phyloP scores from a whole-genome alignment of 2,888 invertebrate genomes.

The Mantis religiosa region DNA sequence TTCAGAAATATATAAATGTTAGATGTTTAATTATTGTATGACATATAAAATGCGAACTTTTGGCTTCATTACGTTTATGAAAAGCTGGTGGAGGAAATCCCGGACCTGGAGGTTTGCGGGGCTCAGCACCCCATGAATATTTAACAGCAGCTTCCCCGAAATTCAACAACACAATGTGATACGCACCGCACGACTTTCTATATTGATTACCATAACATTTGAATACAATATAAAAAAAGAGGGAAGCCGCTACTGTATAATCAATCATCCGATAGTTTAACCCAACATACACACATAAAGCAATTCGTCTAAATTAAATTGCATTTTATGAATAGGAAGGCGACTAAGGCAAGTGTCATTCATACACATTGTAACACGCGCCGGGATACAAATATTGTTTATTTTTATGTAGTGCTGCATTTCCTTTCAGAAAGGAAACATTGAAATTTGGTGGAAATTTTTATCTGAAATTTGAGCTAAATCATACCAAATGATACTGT shows the following conservation, averaged over 20 bases:
- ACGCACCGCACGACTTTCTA: background rate
- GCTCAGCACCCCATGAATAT: background rate
- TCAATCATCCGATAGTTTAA: background rate
- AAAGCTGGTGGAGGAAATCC: background rate
- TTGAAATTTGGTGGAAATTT: too few species aligned
- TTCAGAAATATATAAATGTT: too few species aligned
- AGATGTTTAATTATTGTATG: too few species aligned
- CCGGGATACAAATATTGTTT: background rate
- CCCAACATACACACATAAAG: background rate
- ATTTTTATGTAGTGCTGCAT: too few species aligned
- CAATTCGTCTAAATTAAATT: background rate
- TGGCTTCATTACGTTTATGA: background rate
- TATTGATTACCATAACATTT: background rate
- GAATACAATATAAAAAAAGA: background rate
- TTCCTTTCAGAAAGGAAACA: too few species aligned
- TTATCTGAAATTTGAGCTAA: too few species aligned
- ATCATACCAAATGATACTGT: too few species aligned
- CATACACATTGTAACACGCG: background rate
- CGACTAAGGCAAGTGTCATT: background rate
- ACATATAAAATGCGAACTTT: background rate
- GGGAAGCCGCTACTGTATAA: background rate
- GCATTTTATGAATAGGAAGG: background rate
- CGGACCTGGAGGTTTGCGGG: background rate
- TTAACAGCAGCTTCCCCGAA: background rate
- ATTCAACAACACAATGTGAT: background rate